Conservation (phyloP, 1,140 invertebrate genomes). For the Ceratina calcarata region DNA sequence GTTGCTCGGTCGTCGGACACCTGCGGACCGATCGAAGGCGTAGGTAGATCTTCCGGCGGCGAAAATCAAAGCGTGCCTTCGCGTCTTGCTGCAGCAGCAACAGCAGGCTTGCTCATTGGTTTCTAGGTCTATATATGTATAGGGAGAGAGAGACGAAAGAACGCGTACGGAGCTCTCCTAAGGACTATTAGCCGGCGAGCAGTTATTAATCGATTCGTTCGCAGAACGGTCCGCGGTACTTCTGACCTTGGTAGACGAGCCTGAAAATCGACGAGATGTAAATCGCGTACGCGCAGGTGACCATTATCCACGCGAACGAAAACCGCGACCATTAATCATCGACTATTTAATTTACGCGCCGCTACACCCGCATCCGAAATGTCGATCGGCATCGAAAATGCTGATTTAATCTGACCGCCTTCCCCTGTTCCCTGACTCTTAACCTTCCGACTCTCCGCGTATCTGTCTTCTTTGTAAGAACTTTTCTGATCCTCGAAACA, state of each 20-base stretch:
- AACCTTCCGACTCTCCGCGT: background rate
- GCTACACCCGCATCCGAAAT: constrained; percentile 14
- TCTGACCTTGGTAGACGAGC: constrained; percentile 48
- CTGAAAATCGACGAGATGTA: constrained; percentile 37
- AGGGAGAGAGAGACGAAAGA: constrained; percentile 8
- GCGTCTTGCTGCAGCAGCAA: constrained; percentile 3
- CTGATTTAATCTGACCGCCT: constrained; percentile 18
- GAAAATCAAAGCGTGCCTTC: constrained; percentile 70
- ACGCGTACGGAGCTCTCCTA: constrained; percentile 60
- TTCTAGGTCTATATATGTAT: constrained; percentile 19
- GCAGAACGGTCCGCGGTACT: constrained; percentile 65
- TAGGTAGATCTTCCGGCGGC: constrained; percentile 58
- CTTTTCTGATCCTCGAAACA: constrained; percentile 23
- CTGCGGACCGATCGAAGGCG: constrained; percentile 41
- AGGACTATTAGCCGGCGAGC: constrained; percentile 67
- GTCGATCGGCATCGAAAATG: constrained; percentile 27
- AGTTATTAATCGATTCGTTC: constrained; percentile 78
- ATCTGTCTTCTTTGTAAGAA: background rate
- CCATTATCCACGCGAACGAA: constrained; percentile 35
- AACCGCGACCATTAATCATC: constrained; percentile 33
- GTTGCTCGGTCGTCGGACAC: constrained; percentile 11
- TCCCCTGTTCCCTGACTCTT: background rate
- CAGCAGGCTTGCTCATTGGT: constrained; percentile 35
- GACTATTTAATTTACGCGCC: constrained; percentile 44
- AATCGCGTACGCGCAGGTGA: constrained; percentile 56